Evolutionary conservation across 2,888 invertebrate genomes (phyloP).

Genomic region (Apotomis betuletana): DNA sequence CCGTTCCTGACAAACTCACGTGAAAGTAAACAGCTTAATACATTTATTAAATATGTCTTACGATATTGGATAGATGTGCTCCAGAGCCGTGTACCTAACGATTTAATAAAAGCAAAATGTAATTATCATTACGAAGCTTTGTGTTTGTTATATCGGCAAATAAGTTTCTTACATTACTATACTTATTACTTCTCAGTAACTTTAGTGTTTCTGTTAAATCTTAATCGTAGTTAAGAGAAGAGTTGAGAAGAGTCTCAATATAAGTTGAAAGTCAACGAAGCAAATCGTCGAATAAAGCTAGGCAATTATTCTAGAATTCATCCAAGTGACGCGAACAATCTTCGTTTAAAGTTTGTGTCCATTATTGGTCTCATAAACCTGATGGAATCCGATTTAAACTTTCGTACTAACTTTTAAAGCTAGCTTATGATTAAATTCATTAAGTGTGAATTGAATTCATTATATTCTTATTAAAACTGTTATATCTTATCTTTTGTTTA

Average conservation of each 20-base stretch:
- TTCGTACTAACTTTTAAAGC: not conserved
- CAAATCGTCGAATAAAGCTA: not conserved
- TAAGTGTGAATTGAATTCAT: no score
- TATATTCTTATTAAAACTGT: no score
- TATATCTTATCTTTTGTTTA: no score
- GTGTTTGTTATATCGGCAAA: not conserved
- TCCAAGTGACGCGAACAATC: not conserved
- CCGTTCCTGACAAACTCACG: no score
- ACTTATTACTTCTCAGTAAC: not conserved
- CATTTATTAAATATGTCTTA: no score
- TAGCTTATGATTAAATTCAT: not conserved
- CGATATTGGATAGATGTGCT: conserved; percentile 1
- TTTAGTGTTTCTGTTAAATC: not conserved
- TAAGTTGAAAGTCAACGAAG: not conserved
- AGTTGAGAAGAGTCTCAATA: not conserved
- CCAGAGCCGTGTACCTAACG: not conserved
- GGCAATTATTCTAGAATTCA: conserved; percentile 7
- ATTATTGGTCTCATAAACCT: not conserved
- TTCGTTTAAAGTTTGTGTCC: not conserved
- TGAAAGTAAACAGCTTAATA: no score
- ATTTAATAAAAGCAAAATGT: not conserved
- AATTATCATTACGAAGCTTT: not conserved
- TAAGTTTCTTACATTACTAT: not conserved
- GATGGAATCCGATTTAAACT: conserved; percentile 13
- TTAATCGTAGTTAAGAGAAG: not conserved